Conservation (phyloP, 1,140 invertebrate species). For the Cotesia glomerata region DNA sequence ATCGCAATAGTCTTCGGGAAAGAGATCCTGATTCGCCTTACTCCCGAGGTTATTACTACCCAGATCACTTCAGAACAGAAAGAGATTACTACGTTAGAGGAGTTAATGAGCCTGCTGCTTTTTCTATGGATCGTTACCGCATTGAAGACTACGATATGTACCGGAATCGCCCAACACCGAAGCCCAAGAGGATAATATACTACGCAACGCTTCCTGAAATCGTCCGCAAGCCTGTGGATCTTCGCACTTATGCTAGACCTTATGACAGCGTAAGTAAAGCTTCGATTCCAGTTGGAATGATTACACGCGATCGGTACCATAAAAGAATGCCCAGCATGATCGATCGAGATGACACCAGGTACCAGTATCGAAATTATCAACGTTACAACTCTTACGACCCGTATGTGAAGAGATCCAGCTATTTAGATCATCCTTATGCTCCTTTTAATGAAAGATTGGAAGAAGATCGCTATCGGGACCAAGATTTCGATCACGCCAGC, state of each 20-base stretch:
- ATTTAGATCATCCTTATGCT: constrained; percentile 35
- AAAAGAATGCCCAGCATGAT: constrained; percentile 41
- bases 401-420: constrained; percentile 43
- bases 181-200: constrained; percentile 61
- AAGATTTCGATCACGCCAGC: constrained; percentile 37
- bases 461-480: constrained; percentile 33
- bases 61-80: constrained; percentile 48
- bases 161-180: constrained; percentile 46
- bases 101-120: constrained; percentile 34
- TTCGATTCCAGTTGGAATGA: constrained; percentile 12
- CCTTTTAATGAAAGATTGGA: constrained; percentile 30
- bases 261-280: constrained; percentile 33
- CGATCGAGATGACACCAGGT: constrained; percentile 35
- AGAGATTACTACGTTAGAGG: constrained; percentile 44
- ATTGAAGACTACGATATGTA: constrained; percentile 50
- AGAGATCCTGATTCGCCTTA: constrained; percentile 49
- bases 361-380: constrained; percentile 36
- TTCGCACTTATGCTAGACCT: constrained; percentile 45
- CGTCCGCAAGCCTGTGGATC: constrained; percentile 55
- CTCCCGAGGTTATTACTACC: constrained; percentile 44
- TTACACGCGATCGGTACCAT: constrained; percentile 35
- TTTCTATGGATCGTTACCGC: constrained; percentile 50
- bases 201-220: constrained; percentile 63
- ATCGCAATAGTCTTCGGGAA: constrained; percentile 36
- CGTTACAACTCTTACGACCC: constrained; percentile 37